phyloP scores from a whole-genome alignment of 2,113 vertebrate genomes.

The Dinomys branickii region DNA sequence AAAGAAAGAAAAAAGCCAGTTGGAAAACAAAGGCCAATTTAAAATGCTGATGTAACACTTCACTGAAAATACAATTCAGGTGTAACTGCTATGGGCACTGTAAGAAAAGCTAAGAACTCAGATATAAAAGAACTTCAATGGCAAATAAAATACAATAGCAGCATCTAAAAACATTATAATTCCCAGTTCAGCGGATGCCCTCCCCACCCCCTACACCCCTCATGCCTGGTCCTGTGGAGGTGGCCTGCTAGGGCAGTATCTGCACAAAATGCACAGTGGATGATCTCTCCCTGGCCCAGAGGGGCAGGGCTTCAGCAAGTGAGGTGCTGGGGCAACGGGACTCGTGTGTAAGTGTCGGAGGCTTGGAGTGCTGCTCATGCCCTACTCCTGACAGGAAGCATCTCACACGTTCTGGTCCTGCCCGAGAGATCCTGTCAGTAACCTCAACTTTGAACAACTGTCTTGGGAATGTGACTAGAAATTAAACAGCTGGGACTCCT shows the following conservation, averaged over 20 bases:
- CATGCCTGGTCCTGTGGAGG: not conserved
- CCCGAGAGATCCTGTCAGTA: not conserved
- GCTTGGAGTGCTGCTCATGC: not conserved
- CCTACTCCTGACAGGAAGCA: not conserved
- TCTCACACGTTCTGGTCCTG: not conserved
- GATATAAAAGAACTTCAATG: not conserved
- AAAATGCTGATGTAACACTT: slow-evolving; percentile 61
- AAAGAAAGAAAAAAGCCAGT: not conserved
- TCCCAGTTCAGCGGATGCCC: not conserved
- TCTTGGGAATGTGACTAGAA: not conserved
- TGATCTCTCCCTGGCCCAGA: not conserved
- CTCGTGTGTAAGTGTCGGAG: not conserved
- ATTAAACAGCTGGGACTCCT: not conserved
- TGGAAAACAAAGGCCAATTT: slow-evolving; percentile 46
- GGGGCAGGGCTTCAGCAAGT: not conserved
- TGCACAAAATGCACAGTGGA: not conserved
- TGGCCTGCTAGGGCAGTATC: not conserved
- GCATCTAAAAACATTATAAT: slow-evolving; percentile 52
- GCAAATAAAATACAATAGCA: slow-evolving; percentile 45
- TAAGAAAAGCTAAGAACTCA: slow-evolving; percentile 32
- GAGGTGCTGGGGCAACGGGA: not conserved
- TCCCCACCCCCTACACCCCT: too few relatives aligned
- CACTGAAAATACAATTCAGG: slow-evolving; percentile 61
- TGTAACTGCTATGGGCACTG: slow-evolving; percentile 23
- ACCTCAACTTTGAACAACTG: not conserved